phyloP scores from a whole-genome alignment of 2,888 invertebrate genomes.

The Drosophila pseudotakahashii region DNA sequence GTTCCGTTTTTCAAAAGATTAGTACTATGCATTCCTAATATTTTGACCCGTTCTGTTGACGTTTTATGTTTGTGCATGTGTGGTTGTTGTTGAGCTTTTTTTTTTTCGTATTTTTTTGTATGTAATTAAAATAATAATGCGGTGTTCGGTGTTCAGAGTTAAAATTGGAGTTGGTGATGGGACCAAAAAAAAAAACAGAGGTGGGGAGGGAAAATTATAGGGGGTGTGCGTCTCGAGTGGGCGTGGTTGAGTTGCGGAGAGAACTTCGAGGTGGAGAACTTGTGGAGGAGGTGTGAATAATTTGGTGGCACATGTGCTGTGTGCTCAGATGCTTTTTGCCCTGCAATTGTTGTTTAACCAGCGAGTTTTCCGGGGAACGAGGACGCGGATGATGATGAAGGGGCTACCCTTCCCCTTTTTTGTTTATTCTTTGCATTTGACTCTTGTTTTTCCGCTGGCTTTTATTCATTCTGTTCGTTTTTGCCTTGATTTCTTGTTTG shows the following conservation, averaged over 20 bases:
- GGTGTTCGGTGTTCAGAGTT: slow-evolving; percentile 39
- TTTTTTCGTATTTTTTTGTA: slow-evolving; percentile 36
- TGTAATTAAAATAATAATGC: slow-evolving; percentile 75
- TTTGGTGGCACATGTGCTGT: slow-evolving; percentile 73
- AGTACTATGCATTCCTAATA: neutral
- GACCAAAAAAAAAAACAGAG: neutral
- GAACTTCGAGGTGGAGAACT: neutral
- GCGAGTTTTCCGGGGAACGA: slow-evolving; percentile 9
- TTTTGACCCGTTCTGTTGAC: slow-evolving; percentile 3
- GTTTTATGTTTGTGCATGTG: slow-evolving; percentile 8
- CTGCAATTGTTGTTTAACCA: slow-evolving; percentile 36
- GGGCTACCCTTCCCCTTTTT: slow-evolving; percentile 17
- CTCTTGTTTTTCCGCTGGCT: slow-evolving; percentile 17
- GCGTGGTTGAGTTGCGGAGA: slow-evolving; percentile 38
- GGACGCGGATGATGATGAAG: too few relatives aligned
- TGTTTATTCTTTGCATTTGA: slow-evolving; percentile 38
- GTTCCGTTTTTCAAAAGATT: too few relatives aligned
- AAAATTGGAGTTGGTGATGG: slow-evolving; percentile 39
- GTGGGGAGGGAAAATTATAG: slow-evolving; percentile 11
- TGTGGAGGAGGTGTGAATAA: slow-evolving; percentile 67
- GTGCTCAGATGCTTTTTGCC: slow-evolving; percentile 38
- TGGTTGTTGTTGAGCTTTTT: neutral
- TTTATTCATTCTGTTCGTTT: slow-evolving; percentile 12
- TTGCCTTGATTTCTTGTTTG: slow-evolving; percentile 31
- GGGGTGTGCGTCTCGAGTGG: slow-evolving; percentile 69